Conservation (phyloP, 2,797 vertebrate species). For the Sphaeramia orbicularis region DNA sequence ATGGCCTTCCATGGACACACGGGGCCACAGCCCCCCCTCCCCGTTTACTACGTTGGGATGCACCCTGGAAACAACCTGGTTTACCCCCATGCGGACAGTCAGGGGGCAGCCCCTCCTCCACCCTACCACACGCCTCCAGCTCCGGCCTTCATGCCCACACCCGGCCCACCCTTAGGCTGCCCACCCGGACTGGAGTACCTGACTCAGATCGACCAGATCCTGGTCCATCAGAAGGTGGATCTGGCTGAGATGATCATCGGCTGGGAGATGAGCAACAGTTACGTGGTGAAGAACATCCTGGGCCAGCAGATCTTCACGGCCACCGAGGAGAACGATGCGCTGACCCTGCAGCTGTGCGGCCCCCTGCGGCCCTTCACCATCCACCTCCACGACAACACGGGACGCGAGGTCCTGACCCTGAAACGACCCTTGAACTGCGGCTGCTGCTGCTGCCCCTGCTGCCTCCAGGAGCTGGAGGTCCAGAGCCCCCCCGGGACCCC, state of each 20-base stretch:
- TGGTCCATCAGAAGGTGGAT: no score
- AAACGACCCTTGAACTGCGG: slow-evolving; percentile 80
- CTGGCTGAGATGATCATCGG: slow-evolving; percentile 80
- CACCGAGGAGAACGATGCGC: slow-evolving; percentile 83
- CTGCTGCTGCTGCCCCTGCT: slow-evolving; percentile 86
- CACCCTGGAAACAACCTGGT: slow-evolving; percentile 17
- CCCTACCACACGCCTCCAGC: slow-evolving; percentile 23
- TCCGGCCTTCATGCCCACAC: slow-evolving; percentile 65
- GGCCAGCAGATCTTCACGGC: slow-evolving; percentile 88
- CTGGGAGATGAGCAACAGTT: slow-evolving; percentile 87
- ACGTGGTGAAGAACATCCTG: slow-evolving; percentile 83
- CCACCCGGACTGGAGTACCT: slow-evolving; percentile 89
- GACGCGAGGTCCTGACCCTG: slow-evolving; percentile 82
- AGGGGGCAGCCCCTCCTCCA: not conserved
- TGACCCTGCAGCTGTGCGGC: slow-evolving; percentile 81
- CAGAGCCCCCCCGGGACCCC: slow-evolving; percentile 85
- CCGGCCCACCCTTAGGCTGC: slow-evolving; percentile 72
- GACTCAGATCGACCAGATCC: no score
- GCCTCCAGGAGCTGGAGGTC: slow-evolving; percentile 89
- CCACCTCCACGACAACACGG: slow-evolving; percentile 83
- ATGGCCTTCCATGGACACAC: slow-evolving; percentile 11
- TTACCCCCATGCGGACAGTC: not conserved
- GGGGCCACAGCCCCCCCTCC: not conserved
- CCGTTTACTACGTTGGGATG: slow-evolving; percentile 22
- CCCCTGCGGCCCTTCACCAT: slow-evolving; percentile 81